Conservation (phyloP, 2,113 vertebrate genomes). For the Apeltes quadracus region DNA sequence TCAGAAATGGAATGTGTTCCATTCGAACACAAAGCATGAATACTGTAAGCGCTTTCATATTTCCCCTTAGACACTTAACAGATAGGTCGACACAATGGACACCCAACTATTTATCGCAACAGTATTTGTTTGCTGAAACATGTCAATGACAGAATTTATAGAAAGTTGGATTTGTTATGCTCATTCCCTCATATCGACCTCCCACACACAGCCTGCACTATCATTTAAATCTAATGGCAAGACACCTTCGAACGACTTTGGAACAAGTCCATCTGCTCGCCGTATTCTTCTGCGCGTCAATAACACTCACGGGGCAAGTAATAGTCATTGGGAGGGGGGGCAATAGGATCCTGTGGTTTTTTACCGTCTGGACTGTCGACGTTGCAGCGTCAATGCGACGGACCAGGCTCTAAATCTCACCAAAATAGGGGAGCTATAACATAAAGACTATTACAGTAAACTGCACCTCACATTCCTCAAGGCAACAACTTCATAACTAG, state of each 20-base stretch:
- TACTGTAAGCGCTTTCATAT: neutral
- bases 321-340: slow-evolving; percentile 50
- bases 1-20: slow-evolving; percentile 4
- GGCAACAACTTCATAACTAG: neutral
- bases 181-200: slow-evolving; percentile 49
- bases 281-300: slow-evolving; percentile 36
- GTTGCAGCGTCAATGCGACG: slow-evolving; percentile 48
- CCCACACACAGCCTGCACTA: slow-evolving; percentile 15
- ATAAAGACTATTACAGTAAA: slow-evolving; percentile 31
- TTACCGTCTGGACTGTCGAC: slow-evolving; percentile 48
- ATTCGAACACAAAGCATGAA: slow-evolving; percentile 4
- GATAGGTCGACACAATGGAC: slow-evolving; percentile 3
- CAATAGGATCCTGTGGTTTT: slow-evolving; percentile 47
- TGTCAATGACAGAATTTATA: slow-evolving; percentile 31
- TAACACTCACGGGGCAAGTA: slow-evolving; percentile 44
- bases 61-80: slow-evolving; percentile 3
- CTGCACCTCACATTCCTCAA: neutral
- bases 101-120: slow-evolving; percentile 3
- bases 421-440: slow-evolving; percentile 24
- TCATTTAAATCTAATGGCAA: slow-evolving; percentile 40
- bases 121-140: slow-evolving; percentile 27
- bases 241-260: slow-evolving; percentile 58
- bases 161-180: slow-evolving; percentile 33
- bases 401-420: slow-evolving; percentile 49
- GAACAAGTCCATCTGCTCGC: slow-evolving; percentile 39